Evolutionary conservation across 1,140 invertebrate genomes (phyloP).

Genomic region (Pseudomyrmex concolor): DNA sequence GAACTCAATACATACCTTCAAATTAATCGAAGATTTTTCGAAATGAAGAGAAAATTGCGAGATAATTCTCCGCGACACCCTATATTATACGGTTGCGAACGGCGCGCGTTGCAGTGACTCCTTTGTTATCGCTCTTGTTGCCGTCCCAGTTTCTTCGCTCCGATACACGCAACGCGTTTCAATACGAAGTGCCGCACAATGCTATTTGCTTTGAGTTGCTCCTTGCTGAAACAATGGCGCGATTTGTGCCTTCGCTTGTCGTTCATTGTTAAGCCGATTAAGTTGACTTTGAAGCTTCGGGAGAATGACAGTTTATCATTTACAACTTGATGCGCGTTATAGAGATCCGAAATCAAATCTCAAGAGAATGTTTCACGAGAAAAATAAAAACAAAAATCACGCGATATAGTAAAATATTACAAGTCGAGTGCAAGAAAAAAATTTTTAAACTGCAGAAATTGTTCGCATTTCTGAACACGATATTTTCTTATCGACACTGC

Average conservation of each 20-base stretch:
- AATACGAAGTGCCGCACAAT: constrained; percentile 66
- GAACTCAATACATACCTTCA: no score
- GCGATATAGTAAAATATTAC: no score
- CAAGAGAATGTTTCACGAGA: no score
- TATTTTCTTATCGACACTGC: no score
- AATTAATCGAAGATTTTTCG: constrained; percentile 15
- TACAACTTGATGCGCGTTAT: neutral
- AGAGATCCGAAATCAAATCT: no score
- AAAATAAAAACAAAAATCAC: no score
- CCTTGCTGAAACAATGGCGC: constrained; percentile 65
- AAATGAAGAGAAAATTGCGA: constrained; percentile 10
- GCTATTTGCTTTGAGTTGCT: constrained; percentile 56
- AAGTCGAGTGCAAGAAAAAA: no score
- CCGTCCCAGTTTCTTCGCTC: constrained; percentile 80
- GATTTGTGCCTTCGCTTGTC: constrained; percentile 62
- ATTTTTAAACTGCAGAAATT: no score
- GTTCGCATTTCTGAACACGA: no score
- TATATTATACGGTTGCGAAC: constrained; percentile 63
- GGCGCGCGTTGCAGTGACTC: constrained; percentile 70
- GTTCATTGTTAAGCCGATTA: constrained; percentile 54
- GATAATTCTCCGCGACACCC: constrained; percentile 28
- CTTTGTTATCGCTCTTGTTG: constrained; percentile 80
- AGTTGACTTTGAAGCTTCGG: constrained; percentile 22
- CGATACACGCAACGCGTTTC: constrained; percentile 75
- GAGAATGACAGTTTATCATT: constrained; percentile 2